Conservation (phyloP, 2,888 invertebrate genomes). For the Euphydryas editha region DNA sequence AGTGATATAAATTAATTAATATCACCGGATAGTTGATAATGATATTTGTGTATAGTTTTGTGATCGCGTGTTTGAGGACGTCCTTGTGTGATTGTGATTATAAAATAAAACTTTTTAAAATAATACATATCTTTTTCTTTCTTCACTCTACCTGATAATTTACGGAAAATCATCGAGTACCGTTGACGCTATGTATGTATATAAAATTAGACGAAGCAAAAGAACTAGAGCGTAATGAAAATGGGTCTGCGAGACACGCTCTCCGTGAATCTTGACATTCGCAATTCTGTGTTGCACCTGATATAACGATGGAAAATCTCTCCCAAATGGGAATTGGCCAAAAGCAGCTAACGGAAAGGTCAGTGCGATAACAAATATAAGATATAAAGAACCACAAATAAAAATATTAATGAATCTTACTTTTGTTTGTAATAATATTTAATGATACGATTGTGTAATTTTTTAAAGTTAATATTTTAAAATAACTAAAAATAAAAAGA, state of each 20-base stretch:
- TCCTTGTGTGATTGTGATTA: conserved; percentile 81
- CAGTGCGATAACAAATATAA: conserved; percentile 38
- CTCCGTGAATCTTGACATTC: conserved; percentile 64
- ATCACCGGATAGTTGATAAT: conserved; percentile 75
- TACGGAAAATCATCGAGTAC: conserved; percentile 47
- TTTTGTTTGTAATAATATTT: too few species aligned
- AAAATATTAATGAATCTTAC: neutral
- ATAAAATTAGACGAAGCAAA: conserved; percentile 38
- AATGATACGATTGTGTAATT: too few species aligned
- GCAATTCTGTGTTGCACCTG: conserved; percentile 50
- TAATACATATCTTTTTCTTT: conserved; percentile 25
- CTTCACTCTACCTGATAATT: conserved; percentile 27
- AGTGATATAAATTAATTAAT: conserved; percentile 78
- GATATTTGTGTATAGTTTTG: conserved; percentile 68
- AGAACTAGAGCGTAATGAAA: conserved; percentile 66
- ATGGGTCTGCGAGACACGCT: conserved; percentile 47
- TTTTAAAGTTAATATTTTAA: too few species aligned
- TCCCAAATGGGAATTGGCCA: conserved; percentile 68
- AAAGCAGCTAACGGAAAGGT: conserved; percentile 72
- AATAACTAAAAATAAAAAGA: too few species aligned
- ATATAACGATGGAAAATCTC: conserved; percentile 68
- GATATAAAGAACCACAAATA: neutral
- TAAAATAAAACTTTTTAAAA: conserved; percentile 66
- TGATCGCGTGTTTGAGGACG: conserved; percentile 79
- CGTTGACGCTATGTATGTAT: conserved; percentile 52